phyloP scores from a whole-genome alignment of 1,140 invertebrate genomes.

The Calosoma granatense region DNA sequence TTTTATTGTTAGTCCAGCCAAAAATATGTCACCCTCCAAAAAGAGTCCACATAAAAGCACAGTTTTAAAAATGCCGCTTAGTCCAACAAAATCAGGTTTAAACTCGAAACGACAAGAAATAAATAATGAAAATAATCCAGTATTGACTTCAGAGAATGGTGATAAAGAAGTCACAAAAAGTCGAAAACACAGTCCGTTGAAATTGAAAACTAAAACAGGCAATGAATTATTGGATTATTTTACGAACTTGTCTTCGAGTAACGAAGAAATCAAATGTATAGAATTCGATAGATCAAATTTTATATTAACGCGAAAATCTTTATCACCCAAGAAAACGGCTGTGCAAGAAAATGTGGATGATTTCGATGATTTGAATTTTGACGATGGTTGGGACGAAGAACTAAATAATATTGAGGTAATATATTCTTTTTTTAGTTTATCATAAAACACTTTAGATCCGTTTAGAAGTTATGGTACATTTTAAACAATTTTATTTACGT shows the following conservation, averaged over 20 bases:
- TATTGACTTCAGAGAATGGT: background rate
- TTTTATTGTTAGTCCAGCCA: background rate
- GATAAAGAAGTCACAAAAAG: background rate
- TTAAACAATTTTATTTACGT: background rate
- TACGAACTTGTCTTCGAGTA: background rate
- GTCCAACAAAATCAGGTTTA: background rate
- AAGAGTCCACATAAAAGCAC: background rate
- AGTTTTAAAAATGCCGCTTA: background rate
- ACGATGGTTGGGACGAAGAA: conserved; percentile 21
- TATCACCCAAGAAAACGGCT: conserved; percentile 15
- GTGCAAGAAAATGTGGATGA: conserved; percentile 11
- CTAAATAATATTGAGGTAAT: conserved; percentile 6
- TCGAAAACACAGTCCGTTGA: no score
- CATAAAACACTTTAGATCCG: background rate
- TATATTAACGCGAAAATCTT: conserved; percentile 11
- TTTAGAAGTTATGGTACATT: conserved; percentile 9
- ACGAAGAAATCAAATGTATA: background rate
- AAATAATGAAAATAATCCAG: background rate
- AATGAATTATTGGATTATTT: conserved; percentile 10
- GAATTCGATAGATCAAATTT: conserved; percentile 14
- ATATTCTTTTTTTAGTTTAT: conserved; percentile 9
- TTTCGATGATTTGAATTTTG: conserved; percentile 17
- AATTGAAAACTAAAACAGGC: conserved; percentile 11
- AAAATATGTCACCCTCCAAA: background rate
- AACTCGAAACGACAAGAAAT: background rate